phyloP scores from a whole-genome alignment of 2,113 vertebrate genomes.

The Nothoprocta pentlandii region DNA sequence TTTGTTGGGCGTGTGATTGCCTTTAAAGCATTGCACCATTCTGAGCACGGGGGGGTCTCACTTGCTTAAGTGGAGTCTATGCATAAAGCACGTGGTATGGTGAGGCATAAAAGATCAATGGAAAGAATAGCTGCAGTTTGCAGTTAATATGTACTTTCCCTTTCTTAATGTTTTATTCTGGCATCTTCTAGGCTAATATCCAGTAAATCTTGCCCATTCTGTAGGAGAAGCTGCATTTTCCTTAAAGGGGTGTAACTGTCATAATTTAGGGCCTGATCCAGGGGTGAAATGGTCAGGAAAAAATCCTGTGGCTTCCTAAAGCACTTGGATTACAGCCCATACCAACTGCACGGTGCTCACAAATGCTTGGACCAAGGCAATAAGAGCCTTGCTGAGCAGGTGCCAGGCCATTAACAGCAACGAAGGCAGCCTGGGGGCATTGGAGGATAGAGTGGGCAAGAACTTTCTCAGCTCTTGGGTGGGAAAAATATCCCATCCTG shows the following conservation, averaged over 20 bases:
- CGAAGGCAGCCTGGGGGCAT: background rate
- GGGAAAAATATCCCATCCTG: background rate
- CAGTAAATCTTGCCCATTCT: background rate
- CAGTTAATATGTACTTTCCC: background rate
- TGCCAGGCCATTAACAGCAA: background rate
- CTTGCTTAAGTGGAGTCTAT: background rate
- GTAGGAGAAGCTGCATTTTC: too few species aligned
- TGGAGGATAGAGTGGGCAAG: background rate
- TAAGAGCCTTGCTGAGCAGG: background rate
- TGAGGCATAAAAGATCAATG: background rate
- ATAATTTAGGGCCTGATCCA: background rate
- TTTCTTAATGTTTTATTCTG: background rate
- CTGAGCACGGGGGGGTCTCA: background rate
- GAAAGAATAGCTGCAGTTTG: background rate
- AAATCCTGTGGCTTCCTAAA: background rate
- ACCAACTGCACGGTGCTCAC: background rate
- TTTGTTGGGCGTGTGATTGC: background rate
- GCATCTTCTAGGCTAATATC: background rate
- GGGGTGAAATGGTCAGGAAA: background rate
- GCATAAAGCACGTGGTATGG: background rate
- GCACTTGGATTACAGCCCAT: background rate
- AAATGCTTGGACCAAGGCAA: background rate
- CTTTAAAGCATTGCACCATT: background rate
- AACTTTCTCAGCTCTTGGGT: background rate
- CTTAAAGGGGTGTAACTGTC: too few species aligned